Percentiles rank a stretch among this genome's conserved stretches.
Conservation (phyloP, 92 coral and sea anemone genomes). For the Actinernus sp. region DNA sequence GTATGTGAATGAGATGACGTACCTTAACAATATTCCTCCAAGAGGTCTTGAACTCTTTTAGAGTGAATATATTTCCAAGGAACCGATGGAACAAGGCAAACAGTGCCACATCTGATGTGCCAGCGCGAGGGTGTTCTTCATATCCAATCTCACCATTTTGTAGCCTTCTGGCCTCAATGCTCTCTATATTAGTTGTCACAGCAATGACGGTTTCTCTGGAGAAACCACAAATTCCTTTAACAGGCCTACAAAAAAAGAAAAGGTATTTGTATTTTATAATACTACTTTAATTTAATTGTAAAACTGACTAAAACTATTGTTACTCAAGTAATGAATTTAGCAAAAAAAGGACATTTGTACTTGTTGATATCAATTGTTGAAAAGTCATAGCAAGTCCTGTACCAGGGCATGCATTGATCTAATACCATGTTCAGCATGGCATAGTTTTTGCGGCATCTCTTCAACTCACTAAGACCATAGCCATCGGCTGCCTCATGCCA, state of each 20-base stretch:
- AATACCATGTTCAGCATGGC: conserved; percentile 40
- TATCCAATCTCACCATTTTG: conserved; percentile 45
- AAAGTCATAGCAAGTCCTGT: conserved; percentile 8
- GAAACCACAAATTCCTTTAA: too few species aligned
- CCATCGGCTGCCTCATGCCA: conserved; percentile 53
- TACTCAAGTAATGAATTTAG: too few species aligned
- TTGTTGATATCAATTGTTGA: conserved; percentile 37
- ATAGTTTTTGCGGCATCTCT: conserved; percentile 26
- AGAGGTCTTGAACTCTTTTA: conserved; percentile 60
- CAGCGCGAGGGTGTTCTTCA: conserved; percentile 73
- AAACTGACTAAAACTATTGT: too few species aligned
- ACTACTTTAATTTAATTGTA: too few species aligned
- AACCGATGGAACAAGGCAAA: too few species aligned
- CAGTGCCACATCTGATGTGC: conserved; percentile 64
- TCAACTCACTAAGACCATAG: conserved; percentile 10
- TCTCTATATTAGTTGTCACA: conserved; percentile 71
- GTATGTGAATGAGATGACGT: too few species aligned
- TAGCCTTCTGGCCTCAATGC: conserved; percentile 61
- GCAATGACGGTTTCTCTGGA: conserved; percentile 74
- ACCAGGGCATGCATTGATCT: conserved; percentile 58
- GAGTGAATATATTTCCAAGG: conserved; percentile 57
- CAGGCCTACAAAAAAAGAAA: conserved; percentile 40
- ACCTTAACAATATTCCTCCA: conserved; percentile 68
- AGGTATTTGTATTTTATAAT: too few species aligned
- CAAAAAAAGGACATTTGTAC: too few species aligned